Percentiles rank a stretch among this genome's conserved stretches.
Conservation (phyloP, 1,140 invertebrate species). For the Onthophagus taurus region DNA sequence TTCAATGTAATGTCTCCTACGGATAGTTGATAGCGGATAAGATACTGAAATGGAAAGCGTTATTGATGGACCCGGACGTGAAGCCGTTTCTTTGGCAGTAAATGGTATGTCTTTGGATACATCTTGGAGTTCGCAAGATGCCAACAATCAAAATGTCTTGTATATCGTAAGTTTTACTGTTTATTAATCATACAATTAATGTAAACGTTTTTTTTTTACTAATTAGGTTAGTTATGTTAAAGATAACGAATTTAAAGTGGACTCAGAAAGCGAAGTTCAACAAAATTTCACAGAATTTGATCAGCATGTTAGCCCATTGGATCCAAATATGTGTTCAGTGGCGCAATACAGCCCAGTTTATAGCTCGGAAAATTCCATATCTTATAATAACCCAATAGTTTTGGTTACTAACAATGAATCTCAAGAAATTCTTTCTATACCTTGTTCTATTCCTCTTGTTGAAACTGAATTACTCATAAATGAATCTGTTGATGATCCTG, state of each 20-base stretch:
- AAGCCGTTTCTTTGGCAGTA: slow-evolving; percentile 6
- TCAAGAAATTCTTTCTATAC: background rate
- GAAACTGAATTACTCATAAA: slow-evolving; percentile 7
- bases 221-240: slow-evolving; percentile 47
- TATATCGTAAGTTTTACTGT: slow-evolving; percentile 22
- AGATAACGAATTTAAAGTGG: slow-evolving; percentile 39
- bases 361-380: slow-evolving; percentile 33
- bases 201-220: slow-evolving; percentile 2
- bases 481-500: slow-evolving; percentile 3
- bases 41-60: slow-evolving; percentile 29
- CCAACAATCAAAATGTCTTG: slow-evolving; percentile 19
- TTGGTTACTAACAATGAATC: slow-evolving; percentile 15
- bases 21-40: no score
- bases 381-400: slow-evolving; percentile 45
- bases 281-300: slow-evolving; percentile 44
- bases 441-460: slow-evolving; percentile 2
- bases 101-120: slow-evolving; percentile 8
- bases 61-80: slow-evolving; percentile 18
- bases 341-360: slow-evolving; percentile 47
- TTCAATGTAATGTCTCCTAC: no score
- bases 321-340: slow-evolving; percentile 50
- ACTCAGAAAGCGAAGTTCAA: slow-evolving; percentile 25
- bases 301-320: slow-evolving; percentile 46
- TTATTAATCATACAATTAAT: background rate
- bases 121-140: slow-evolving; percentile 1